Evolutionary conservation across 2,888 invertebrate genomes (phyloP).

Genomic region (Pycnomerus fuliginosus): DNA sequence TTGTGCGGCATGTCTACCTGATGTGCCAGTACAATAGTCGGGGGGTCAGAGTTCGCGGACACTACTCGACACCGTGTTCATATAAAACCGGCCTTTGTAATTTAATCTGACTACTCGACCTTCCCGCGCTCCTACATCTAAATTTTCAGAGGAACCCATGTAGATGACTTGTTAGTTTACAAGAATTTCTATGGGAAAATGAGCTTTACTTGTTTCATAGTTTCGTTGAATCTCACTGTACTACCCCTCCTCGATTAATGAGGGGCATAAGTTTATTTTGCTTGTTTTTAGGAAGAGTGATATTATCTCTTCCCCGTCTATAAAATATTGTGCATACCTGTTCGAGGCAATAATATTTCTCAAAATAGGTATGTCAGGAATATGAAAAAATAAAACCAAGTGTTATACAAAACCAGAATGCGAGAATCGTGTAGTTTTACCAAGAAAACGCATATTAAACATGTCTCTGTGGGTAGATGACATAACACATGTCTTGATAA

Average conservation of each 20-base stretch:
- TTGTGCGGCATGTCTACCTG: slow-evolving; percentile 2
- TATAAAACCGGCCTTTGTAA: slow-evolving; percentile 27
- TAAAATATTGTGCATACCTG: no score
- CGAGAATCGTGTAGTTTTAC: slow-evolving; percentile 28
- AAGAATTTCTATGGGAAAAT: neutral
- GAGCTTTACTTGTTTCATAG: no score
- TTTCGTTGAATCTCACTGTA: no score
- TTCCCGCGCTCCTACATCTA: slow-evolving; percentile 18
- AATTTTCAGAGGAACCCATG: slow-evolving; percentile 5
- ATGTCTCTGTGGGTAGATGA: slow-evolving; percentile 31
- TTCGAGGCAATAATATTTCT: no score
- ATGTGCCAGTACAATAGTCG: slow-evolving; percentile 10
- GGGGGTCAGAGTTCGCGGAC: slow-evolving; percentile 24
- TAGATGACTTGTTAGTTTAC: no score
- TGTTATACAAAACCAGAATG: no score
- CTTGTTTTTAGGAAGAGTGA: no score
- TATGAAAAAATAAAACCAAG: no score
- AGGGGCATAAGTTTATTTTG: no score
- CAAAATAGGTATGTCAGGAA: no score
- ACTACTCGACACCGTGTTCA: slow-evolving; percentile 25
- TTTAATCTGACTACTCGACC: slow-evolving; percentile 26
- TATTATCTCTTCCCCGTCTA: no score
- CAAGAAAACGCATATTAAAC: slow-evolving; percentile 29
- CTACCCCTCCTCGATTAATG: no score
- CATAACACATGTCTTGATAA: slow-evolving; percentile 32